These are phyloP conservation scores for Thamnophis elegans DNA, from an alignment of 2,797 vertebrate genomes.

Conservation along the genomic window DNA sequence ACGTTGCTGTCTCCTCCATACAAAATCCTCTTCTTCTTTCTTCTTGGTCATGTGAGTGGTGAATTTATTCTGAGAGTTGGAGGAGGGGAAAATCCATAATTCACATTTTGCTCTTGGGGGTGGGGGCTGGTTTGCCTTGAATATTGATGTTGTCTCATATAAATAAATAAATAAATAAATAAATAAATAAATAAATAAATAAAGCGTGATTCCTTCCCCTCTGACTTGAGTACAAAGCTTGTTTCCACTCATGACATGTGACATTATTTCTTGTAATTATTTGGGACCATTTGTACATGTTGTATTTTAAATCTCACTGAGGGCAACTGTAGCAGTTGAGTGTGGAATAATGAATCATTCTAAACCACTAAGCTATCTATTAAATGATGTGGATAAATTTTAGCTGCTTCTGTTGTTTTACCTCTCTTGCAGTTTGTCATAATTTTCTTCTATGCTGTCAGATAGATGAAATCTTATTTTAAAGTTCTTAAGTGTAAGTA, in stretches of 20 bases:
- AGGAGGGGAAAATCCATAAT: neutral
- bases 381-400: neutral
- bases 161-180: neutral
- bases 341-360: neutral
- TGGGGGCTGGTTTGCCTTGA: neutral
- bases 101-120: neutral
- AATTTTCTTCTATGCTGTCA: neutral
- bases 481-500: neutral
- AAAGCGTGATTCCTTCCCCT: neutral
- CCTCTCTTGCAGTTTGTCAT: neutral
- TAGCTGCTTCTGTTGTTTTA: neutral
- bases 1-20: neutral
- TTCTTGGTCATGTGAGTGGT: neutral
- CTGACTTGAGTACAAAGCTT: neutral
- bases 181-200: neutral
- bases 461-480: neutral
- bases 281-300: neutral
- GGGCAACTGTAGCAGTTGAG: neutral
- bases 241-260: neutral
- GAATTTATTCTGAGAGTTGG: neutral
- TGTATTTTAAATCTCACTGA: neutral
- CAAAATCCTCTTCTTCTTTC: neutral
- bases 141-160: neutral
- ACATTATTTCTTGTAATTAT: neutral
- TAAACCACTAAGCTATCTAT: neutral